Base-by-base conservation (phyloP, 2,797 vertebrate species). In the Lophotriccus pileatus region DNA sequence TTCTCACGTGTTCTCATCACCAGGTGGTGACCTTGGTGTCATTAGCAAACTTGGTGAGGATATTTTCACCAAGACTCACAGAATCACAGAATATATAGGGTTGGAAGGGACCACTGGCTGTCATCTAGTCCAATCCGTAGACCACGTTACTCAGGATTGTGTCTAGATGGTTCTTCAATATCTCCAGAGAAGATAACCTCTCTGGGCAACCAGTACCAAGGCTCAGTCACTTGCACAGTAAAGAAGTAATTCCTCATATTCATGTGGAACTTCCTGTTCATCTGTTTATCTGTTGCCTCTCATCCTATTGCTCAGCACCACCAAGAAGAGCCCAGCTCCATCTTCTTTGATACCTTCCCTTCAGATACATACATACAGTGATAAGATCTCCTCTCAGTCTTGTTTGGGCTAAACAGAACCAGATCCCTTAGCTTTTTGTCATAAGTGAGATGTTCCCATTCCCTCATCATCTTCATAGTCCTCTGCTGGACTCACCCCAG, bases 1-100 rank as follows among this genome's bases (percentile, higher is more conserved):
- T 10, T 72, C 43, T 56, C 46, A 50, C 2, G 0, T 13, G 15
- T 53, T 86, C 5, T 16, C 3, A 4, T 62, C 22, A 76, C 3
- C 1, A 3, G 4, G 5, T 36, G 16, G 4, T 0, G 2, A 55
- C 14, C 77, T 64, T 56, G 13, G 5, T 50, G 14, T 14, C 2
- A 2, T 10, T 15, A 60, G 6, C 4, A 55, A 77, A 74, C 6
- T 39, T 44, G 5, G 15, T 70, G 49, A 80, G 21, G 5, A 5
- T 67, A 10, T 3, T 72, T 56, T 58, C 32, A 24, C 27, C 43
- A 79, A 49, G 49, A 56, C 22, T 70, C 49, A 59, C 30, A 25
- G 41, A 47, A 28, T 41, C 49, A 43, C 15, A 39, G 34, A 47
- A 55, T 19, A 22, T 32, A 14, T 49, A 14, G 55, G 6, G 22